Evolutionary conservation across 2,888 invertebrate genomes (phyloP).

Genomic region (Lacanobia wlatinum): DNA sequence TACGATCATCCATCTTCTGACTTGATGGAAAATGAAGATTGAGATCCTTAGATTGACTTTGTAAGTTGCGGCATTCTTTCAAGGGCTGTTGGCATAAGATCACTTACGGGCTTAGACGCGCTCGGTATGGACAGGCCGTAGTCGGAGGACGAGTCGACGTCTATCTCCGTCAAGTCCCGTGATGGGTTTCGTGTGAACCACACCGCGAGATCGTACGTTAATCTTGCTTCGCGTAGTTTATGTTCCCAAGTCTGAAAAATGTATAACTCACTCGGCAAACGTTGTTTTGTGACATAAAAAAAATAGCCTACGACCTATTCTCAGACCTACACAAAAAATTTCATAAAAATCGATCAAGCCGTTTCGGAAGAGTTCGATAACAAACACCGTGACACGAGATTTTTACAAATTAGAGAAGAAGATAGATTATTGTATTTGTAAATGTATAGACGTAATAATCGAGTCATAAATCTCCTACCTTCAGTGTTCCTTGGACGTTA

Average conservation of each 20-base stretch:
- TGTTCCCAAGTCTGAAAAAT: slow-evolving; percentile 92
- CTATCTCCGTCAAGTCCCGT: slow-evolving; percentile 75
- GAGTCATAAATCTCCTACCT: slow-evolving; percentile 65
- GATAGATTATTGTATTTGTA: not conserved
- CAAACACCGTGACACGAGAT: no score
- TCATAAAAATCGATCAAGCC: no score
- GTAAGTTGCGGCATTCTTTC: not conserved
- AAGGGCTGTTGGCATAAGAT: no score
- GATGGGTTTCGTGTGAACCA: slow-evolving; percentile 77
- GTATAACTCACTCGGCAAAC: not conserved
- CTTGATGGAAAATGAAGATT: not conserved
- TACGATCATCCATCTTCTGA: not conserved
- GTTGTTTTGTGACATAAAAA: no score
- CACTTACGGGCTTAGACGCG: slow-evolving; percentile 50
- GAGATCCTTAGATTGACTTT: not conserved
- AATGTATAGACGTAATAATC: not conserved
- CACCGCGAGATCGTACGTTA: slow-evolving; percentile 88
- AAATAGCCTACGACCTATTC: no score
- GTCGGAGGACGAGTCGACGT: slow-evolving; percentile 76
- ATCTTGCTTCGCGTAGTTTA: slow-evolving; percentile 94
- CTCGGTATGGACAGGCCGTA: slow-evolving; percentile 60
- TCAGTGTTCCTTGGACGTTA: slow-evolving; percentile 69
- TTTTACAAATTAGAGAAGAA: no score
- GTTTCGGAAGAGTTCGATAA: no score
- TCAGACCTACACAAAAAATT: no score